A percentile compares a stretch with the other conserved stretches of the same genome.
Conservation (phyloP, 2,113 vertebrate genomes). For the Cricetomys ansorgei region DNA sequence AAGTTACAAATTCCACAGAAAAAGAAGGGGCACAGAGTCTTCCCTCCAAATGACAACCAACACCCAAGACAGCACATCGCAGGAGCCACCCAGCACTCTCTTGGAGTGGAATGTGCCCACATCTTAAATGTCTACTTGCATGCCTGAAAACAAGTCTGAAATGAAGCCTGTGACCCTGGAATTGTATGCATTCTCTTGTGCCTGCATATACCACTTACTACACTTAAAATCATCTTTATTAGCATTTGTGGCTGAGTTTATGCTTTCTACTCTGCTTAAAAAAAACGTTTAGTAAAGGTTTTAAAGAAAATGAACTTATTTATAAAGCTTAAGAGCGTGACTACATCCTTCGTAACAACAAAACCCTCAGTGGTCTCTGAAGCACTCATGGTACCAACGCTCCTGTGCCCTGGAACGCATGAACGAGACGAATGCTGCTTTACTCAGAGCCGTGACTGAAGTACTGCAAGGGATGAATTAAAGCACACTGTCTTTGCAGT, state of each 20-base stretch:
- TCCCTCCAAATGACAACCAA: conserved; percentile 85
- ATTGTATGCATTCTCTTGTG: neutral
- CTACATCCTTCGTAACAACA: neutral
- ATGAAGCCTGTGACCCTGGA: neutral
- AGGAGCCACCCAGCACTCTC: conserved; percentile 86
- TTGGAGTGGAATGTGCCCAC: conserved; percentile 77
- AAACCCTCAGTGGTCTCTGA: neutral
- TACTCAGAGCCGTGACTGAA: neutral
- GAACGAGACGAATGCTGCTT: neutral
- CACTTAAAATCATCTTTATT: neutral
- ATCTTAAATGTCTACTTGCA: conserved; percentile 88
- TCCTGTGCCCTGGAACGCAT: neutral
- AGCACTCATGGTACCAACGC: neutral
- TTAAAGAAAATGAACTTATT: neutral
- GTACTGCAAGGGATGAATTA: neutral
- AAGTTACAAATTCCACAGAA: conserved; percentile 89
- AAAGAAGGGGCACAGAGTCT: conserved; percentile 85
- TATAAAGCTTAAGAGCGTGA: neutral
- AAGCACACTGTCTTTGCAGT: neutral
- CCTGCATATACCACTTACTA: neutral
- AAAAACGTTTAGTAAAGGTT: neutral
- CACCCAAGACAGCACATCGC: conserved; percentile 86
- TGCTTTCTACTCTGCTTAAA: neutral
- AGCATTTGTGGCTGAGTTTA: neutral
- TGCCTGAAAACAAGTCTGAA: conserved; percentile 75